phyloP scores from a whole-genome alignment of 2,797 vertebrate species.

The Chiroxiphia lanceolata region DNA sequence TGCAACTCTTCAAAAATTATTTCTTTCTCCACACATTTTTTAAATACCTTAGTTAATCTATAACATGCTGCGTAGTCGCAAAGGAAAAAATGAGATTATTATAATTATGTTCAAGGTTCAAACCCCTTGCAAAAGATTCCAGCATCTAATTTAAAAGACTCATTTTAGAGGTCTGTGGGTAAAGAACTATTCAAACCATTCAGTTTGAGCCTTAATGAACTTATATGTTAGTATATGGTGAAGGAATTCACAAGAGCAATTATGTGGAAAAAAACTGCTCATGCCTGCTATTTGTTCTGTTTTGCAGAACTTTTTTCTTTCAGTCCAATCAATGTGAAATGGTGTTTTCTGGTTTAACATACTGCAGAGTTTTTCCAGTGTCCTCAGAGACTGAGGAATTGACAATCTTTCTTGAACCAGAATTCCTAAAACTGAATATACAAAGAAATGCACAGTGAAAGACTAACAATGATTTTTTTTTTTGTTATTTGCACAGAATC shows the following conservation, averaged over 20 bases:
- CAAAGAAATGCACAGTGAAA: neutral
- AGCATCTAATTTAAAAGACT: neutral
- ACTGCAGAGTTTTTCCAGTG: neutral
- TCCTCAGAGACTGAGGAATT: neutral
- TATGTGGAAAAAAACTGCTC: constrained; percentile 39
- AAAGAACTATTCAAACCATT: constrained; percentile 38
- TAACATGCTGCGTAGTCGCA: neutral
- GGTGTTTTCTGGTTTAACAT: constrained; percentile 8
- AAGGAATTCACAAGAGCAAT: constrained; percentile 32
- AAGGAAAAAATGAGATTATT: constrained; percentile 24
- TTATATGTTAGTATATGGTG: constrained; percentile 19
- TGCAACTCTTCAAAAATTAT: neutral
- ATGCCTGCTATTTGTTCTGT: neutral
- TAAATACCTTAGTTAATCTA: neutral
- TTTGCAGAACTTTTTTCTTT: neutral
- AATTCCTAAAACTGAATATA: neutral
- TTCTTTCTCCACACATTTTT: neutral
- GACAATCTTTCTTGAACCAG: neutral
- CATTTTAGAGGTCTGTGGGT: neutral
- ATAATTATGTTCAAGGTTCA: constrained; percentile 6
- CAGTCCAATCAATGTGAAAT: neutral
- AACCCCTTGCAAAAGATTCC: neutral
- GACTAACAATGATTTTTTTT: neutral
- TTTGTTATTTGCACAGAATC: neutral
- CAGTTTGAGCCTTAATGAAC: constrained; percentile 39